phyloP scores from a whole-genome alignment of 1,140 invertebrate genomes.

The Glossosoma conforme region DNA sequence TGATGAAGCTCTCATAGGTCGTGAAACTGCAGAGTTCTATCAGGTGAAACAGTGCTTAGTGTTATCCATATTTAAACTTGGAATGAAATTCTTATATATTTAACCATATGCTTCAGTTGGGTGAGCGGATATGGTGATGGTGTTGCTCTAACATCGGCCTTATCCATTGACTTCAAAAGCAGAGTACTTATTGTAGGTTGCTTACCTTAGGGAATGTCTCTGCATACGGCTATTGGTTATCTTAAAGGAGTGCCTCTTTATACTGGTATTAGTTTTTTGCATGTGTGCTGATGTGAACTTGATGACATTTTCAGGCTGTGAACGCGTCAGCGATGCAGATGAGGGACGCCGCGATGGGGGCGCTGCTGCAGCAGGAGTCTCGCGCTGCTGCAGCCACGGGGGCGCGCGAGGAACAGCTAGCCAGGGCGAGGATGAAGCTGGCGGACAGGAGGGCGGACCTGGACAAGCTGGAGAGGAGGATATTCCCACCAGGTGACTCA shows the following conservation, averaged over 20 bases:
- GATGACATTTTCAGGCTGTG: slow-evolving; percentile 55
- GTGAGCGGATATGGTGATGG: too few species aligned
- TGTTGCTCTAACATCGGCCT: too few species aligned
- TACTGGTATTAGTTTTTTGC: background rate
- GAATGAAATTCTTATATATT: too few species aligned
- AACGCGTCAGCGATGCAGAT: slow-evolving; percentile 66
- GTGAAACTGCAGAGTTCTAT: too few species aligned
- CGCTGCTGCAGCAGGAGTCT: slow-evolving; percentile 61
- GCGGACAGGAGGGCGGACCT: slow-evolving; percentile 62
- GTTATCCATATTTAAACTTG: too few species aligned
- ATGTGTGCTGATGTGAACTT: background rate
- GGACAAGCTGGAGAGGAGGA: slow-evolving; percentile 64
- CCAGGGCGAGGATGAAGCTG: slow-evolving; percentile 59
- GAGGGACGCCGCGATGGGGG: slow-evolving; percentile 59
- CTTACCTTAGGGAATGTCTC: too few species aligned
- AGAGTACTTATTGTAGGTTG: too few species aligned
- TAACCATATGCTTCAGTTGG: too few species aligned
- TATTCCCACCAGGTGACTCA: slow-evolving; percentile 56
- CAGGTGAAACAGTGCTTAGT: too few species aligned
- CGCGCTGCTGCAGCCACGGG: slow-evolving; percentile 58
- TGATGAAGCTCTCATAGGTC: too few species aligned
- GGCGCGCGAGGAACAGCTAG: slow-evolving; percentile 57
- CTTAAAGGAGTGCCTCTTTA: background rate
- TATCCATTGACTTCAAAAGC: too few species aligned
- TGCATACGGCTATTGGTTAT: too few species aligned